Evolutionary conservation across 2,797 vertebrate species (phyloP), one percentile per base, ranked within the genome.

Genomic region (Scomberomorus guttatus): DNA sequence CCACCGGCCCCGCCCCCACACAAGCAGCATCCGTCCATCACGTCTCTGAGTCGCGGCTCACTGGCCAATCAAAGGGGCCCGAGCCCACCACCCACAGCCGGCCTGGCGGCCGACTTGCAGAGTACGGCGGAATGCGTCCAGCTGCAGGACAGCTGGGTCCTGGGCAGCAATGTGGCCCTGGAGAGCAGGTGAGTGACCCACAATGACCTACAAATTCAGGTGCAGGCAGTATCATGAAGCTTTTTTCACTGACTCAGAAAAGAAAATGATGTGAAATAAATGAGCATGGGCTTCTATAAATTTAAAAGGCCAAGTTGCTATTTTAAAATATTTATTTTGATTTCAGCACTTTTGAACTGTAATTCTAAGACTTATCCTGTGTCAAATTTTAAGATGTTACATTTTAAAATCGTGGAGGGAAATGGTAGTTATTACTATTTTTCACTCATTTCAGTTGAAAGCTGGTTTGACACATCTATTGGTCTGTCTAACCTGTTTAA

Each of bases 91-190:
- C 97, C 97, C 92, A 93, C 97, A 95, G 97, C 96, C 96, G 97
- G 96, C 92, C 95, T 98, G 96, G 97, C 97, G 95, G 96, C 97
- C 94, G 98, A 99, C 95, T 96, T 99, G 96, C 98, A 98, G 96
- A 98, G 97, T 93, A 98, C 98, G 93, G 97, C 98, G 78, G 98
- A 99, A 97, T 99, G 98, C 86, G 98, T 98, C 96, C 98, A 99
- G 97, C 98, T 99, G 97, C 98, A 99, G 96, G 98, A 99, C 97
- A 99, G 98, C 97, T 99, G 98, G 98, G 98, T 99, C 94, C 96
- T 99, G 96, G 98, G 98, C 95, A 98, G 98, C 96, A 98, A 98
- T 96, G 97, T 98, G 68, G 98, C 97, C 94, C 96, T 99, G 97
- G 98, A 99, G 95, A 99, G 97, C 97, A 98, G 98, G 98, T 99